Base-by-base conservation (phyloP, 2,113 vertebrate genomes). In the Rhabdornis inornatus region DNA sequence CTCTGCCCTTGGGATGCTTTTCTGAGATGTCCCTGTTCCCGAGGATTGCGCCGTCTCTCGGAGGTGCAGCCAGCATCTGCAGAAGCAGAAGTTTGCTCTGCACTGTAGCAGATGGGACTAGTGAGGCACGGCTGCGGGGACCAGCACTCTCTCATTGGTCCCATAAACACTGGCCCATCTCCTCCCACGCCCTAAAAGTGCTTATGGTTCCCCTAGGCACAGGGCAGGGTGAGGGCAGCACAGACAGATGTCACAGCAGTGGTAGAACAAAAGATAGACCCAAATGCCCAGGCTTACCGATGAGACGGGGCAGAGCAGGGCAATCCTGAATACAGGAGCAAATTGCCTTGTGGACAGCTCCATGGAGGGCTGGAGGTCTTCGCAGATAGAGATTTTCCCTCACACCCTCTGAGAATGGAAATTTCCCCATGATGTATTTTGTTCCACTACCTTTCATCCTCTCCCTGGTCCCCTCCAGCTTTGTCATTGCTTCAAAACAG, bases 71-170 rank as follows among this genome's bases (percentile, higher is more conserved):
- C n/a, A 30, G 68, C 4, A 45, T 45, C 83, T 70, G 50, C 64
- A 88, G 92, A 96, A 96, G 79, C 59, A 96, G 90, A 95, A 92
- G 89, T 96, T 63, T 63, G 64, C 64, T 87, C 64, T 63, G 82
- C 69, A 4, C 39, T 56, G 30, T 3, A 63, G 64, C 91, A 93
- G 89, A 94, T 78, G 83, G 76, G 76, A 83, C 80, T 61, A 94
- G 52, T 5, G 83, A 96, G 55, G 95, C 96, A 94, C 23, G 0
- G 76, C 83, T 61, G 19, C 0, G 2, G 42, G 30, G 31, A 93
- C 64, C 66, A 77, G 75, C 42, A 83, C 16, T 24, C 12, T 89
- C 76, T 93, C 76, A 94, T 83, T 93, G 94, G 96, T 76, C 60
- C 69, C 64, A 70, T 39, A 55, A 59, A 24, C 45, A 57, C 8